Conservation (phyloP, 2,888 invertebrate species). For the Cecidostiba fungosa region DNA sequence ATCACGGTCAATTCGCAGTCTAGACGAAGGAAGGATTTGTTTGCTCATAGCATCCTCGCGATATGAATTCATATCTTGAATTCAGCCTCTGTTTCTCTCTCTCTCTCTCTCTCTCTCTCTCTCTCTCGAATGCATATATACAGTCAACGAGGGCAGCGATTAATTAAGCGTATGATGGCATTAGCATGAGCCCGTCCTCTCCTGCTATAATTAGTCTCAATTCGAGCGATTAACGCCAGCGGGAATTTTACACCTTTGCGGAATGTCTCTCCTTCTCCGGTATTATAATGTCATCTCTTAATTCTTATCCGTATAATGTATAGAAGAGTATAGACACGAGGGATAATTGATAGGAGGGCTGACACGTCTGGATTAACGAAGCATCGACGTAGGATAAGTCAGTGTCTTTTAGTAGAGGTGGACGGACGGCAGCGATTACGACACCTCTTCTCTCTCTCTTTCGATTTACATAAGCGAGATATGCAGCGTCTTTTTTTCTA, state of each 20-base stretch:
- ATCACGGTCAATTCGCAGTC: slow-evolving; percentile 15
- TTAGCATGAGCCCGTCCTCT: slow-evolving; percentile 23
- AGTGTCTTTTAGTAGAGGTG: no score
- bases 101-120: no score
- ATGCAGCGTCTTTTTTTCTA: not conserved
- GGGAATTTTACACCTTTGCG: slow-evolving; percentile 35
- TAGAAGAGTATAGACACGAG: no score
- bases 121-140: not conserved
- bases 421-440: not conserved
- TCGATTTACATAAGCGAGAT: slow-evolving; percentile 23
- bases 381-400: not conserved
- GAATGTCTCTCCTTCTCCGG: not conserved
- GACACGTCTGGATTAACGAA: slow-evolving; percentile 19
- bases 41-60: not conserved
- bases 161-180: slow-evolving; percentile 35
- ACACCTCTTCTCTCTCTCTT: not conserved
- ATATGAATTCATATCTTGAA: slow-evolving; percentile 9
- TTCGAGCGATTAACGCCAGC: slow-evolving; percentile 17
- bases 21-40: slow-evolving; percentile 38
- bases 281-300: not conserved
- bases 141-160: slow-evolving; percentile 30
- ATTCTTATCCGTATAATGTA: no score
- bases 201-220: slow-evolving; percentile 28
- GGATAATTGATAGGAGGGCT: no score
- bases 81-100: no score